phyloP scores from a whole-genome alignment of 2,797 vertebrate species.

The Alcedo atthis region DNA sequence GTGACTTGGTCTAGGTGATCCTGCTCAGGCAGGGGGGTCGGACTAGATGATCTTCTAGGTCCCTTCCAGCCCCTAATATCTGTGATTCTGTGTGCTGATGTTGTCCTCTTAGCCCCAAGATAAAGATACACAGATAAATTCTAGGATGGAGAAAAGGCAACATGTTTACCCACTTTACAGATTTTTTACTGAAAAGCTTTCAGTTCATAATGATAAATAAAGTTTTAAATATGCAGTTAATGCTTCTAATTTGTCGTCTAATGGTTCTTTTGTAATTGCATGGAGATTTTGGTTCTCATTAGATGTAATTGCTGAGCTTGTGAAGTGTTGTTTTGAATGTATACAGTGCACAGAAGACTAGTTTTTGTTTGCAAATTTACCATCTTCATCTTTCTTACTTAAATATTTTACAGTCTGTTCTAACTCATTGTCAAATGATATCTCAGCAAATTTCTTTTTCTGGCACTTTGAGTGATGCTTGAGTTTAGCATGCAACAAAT shows the following conservation, averaged over 20 bases:
- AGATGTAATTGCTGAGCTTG: constrained; percentile 24
- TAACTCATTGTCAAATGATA: constrained; percentile 4
- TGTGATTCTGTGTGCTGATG: background rate
- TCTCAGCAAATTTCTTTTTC: constrained; percentile 20
- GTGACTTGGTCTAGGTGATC: too few species aligned
- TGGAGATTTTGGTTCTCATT: constrained; percentile 51
- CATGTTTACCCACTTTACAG: constrained; percentile 18
- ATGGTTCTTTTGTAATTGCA: constrained; percentile 27
- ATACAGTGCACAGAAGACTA: constrained; percentile 16
- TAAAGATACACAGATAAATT: background rate
- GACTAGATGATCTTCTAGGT: too few species aligned
- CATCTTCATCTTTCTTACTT: constrained; percentile 43
- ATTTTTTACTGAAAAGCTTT: constrained; percentile 33
- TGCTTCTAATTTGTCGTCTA: constrained; percentile 35
- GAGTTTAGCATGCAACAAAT: constrained; percentile 1
- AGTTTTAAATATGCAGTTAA: constrained; percentile 14
- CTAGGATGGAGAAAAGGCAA: background rate
- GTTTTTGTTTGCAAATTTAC: constrained; percentile 35
- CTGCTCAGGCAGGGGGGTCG: too few species aligned
- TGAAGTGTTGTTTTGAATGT: constrained; percentile 45
- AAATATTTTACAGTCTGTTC: constrained; percentile 13
- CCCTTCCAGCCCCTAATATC: too few species aligned
- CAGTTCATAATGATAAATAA: constrained; percentile 15
- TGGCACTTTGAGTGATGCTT: background rate
- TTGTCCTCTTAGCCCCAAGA: constrained; percentile 17